Conservation (phyloP, 2,888 invertebrate genomes). For the Drosophila anceps region DNA sequence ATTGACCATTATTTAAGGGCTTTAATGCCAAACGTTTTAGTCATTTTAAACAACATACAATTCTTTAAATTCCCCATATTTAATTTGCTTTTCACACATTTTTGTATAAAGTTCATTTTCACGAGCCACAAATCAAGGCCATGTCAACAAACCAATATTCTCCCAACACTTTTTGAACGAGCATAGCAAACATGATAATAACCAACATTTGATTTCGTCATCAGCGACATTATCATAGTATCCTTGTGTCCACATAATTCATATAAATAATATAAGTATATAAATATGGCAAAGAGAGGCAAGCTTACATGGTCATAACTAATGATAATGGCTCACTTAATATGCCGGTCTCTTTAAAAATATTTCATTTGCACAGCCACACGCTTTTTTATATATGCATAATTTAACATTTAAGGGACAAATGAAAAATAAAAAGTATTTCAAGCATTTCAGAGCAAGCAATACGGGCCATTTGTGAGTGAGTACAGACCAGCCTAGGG, state of each 20-base stretch:
- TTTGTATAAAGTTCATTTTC: background rate
- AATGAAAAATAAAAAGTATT: conserved; percentile 36
- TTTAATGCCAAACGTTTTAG: no score
- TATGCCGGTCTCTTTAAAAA: conserved; percentile 47
- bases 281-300: conserved; percentile 5
- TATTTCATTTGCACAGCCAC: conserved; percentile 53
- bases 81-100: background rate
- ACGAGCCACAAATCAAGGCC: background rate
- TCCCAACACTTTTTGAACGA: background rate
- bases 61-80: background rate
- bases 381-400: conserved; percentile 24
- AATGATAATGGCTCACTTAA: conserved; percentile 69
- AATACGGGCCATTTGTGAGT: conserved; percentile 15
- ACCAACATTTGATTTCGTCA: conserved; percentile 38
- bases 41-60: no score
- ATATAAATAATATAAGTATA: background rate
- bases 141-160: background rate
- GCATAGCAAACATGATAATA: background rate
- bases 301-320: conserved; percentile 48
- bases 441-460: conserved; percentile 42
- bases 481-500: conserved; percentile 16
- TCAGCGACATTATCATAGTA: conserved; percentile 38
- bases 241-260: background rate
- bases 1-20: no score
- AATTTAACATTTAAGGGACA: conserved; percentile 29